phyloP scores from a whole-genome alignment of 2,888 invertebrate genomes.

The Pseudoips prasinana region DNA sequence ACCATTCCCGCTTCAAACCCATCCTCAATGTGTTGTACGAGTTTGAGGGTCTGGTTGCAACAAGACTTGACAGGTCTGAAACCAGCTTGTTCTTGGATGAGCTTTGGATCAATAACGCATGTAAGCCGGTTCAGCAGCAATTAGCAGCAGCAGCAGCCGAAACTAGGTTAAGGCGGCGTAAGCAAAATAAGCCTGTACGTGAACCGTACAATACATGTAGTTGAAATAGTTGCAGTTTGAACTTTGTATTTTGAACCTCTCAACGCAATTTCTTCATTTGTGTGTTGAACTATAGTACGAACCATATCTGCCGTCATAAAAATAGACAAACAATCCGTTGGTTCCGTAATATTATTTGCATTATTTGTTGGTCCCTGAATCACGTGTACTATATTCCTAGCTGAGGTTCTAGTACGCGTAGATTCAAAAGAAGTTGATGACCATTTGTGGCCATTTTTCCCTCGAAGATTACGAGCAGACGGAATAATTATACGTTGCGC shows the following conservation, averaged over 20 bases:
- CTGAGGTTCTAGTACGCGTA: constrained; percentile 9
- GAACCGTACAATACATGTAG: neutral
- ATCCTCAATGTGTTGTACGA: too few species aligned
- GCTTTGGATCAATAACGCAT: too few species aligned
- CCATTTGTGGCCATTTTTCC: constrained; percentile 17
- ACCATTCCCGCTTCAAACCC: too few species aligned
- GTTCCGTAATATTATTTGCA: constrained; percentile 7
- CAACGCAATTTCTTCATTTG: constrained; percentile 9
- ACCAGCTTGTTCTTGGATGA: too few species aligned
- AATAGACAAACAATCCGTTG: constrained; percentile 3
- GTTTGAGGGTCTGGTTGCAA: too few species aligned
- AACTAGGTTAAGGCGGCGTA: too few species aligned
- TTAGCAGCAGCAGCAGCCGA: too few species aligned
- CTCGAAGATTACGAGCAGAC: constrained; percentile 7
- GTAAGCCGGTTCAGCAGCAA: too few species aligned
- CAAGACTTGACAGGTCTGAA: too few species aligned
- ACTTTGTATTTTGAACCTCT: constrained; percentile 11
- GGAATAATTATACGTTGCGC: constrained; percentile 9
- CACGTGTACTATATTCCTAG: constrained; percentile 10
- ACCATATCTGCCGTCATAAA: constrained; percentile 5
- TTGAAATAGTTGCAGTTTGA: constrained; percentile 8
- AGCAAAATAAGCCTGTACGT: too few species aligned
- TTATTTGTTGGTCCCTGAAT: constrained; percentile 8
- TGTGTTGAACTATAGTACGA: constrained; percentile 5
- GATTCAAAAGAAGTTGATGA: constrained; percentile 11